These are phyloP conservation scores for Panzeria rudis DNA, from an alignment of 2,888 invertebrate genomes.

Conservation along the genomic window DNA sequence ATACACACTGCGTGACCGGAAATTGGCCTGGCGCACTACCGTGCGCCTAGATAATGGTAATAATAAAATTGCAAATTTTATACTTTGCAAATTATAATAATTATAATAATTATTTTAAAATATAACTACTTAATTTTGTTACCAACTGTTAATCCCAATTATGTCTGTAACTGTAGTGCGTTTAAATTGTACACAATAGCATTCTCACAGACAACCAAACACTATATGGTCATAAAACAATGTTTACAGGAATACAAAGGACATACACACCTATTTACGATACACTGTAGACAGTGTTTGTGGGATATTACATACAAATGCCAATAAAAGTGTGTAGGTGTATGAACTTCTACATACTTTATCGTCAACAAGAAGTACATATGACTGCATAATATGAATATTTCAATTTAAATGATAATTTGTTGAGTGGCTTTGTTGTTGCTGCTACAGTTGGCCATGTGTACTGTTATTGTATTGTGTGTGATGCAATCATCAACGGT, in stretches of 20 bases:
- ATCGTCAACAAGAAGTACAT: not conserved
- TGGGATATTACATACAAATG: not conserved
- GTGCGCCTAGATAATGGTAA: no score
- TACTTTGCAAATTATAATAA: no score
- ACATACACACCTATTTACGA: conserved; percentile 18
- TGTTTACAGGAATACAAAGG: conserved; percentile 48
- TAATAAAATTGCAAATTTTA: no score
- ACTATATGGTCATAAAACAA: conserved; percentile 34
- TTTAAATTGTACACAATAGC: conserved; percentile 17
- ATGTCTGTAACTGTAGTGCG: not conserved
- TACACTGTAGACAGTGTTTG: conserved; percentile 19
- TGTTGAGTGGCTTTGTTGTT: conserved; percentile 69
- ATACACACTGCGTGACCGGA: no score
- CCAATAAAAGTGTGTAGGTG: not conserved
- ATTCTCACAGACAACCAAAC: conserved; percentile 2
- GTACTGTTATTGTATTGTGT: conserved; percentile 37
- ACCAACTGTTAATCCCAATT: conserved; percentile 3
- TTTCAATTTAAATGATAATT: conserved; percentile 73
- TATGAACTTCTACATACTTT: conserved; percentile 1
- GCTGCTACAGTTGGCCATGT: conserved; percentile 2
- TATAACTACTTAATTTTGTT: conserved; percentile 13
- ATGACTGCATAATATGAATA: conserved; percentile 64
- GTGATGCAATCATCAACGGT: conserved; percentile 48
- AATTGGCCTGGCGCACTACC: no score
- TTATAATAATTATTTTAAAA: no score